Evolutionary conservation across 2,113 vertebrate species (phyloP).

Genomic region (Copsychus sechellarum): DNA sequence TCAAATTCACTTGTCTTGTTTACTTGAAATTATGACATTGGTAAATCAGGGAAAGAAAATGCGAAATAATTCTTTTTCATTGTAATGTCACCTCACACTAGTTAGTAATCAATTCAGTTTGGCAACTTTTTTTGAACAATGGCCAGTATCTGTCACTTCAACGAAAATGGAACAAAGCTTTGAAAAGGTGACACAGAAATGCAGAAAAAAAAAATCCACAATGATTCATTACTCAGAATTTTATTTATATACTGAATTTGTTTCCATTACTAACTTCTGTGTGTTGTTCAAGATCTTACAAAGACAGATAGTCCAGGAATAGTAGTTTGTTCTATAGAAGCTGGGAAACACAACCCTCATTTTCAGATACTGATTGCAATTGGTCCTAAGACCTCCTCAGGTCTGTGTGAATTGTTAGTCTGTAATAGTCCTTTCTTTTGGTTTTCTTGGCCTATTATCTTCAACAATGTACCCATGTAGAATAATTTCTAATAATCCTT

Average conservation of each 20-base stretch:
- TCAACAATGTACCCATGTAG: neutral
- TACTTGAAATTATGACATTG: neutral
- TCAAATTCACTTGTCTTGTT: neutral
- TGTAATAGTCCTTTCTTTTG: neutral
- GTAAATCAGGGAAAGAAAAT: neutral
- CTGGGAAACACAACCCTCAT: neutral
- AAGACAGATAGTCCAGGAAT: neutral
- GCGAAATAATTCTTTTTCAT: neutral
- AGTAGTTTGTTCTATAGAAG: neutral
- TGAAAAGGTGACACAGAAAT: neutral
- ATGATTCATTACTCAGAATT: neutral
- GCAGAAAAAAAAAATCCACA: neutral
- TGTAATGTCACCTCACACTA: neutral
- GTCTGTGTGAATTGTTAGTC: neutral
- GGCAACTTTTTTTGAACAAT: neutral
- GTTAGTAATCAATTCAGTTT: neutral
- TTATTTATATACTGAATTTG: neutral
- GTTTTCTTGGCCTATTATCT: neutral
- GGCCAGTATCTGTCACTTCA: neutral
- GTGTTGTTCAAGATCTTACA: neutral
- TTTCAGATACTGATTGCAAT: neutral
- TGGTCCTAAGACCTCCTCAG: neutral
- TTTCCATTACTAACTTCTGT: neutral
- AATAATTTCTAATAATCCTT: neutral
- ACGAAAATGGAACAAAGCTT: neutral